Evolutionary conservation across 2,797 vertebrate species (phyloP), one percentile per base, ranked within the genome.

Genomic region (Hapalemur alaotrensis): DNA sequence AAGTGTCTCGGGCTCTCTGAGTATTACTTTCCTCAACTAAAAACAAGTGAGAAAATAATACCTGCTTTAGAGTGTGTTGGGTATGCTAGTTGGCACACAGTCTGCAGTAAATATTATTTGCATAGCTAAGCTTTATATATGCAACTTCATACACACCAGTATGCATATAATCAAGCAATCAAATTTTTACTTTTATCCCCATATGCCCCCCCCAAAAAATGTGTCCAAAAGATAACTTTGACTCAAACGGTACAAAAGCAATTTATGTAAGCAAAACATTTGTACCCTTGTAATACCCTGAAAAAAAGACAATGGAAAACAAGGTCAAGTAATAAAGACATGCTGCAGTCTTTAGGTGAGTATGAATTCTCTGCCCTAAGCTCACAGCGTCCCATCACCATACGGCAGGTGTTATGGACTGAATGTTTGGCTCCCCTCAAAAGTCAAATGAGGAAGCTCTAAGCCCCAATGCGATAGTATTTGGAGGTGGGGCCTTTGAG

Each of bases 151-250:
- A 43, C 14, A 85, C 4, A 72, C 18, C 6, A 82, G n/a, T 59
- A 85, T 57, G 4, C 84, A 10, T 46, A 43, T 61, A 75, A 89
- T 83, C 69, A 96, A 73, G 50, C 43, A 83, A 70, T 73, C 17
- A 84, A 89, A 94, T 95, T 76, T 72, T 97, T 91, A 69, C 59
- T 69, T 54, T 23, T 90, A 89, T 75, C 32, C 38, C 78, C 17
- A 48, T 50, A 83, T 72, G 25, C 22, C 54, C 3, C 30, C 30
- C 17, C 12, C 4, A 32, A 32, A 57, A 94, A 91, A 84, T 61
- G n/a, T 69, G 52, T 61, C 15, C 15, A 57, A 23, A 57, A 57
- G 54, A 10, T 57, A 57, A 57, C 54, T 57, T 57, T 57, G 54
- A 57, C 54, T 57, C 22, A 57, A 23, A 57, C 3, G 9, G 22